A percentile compares a stretch with the other conserved stretches of the same genome.
These are phyloP conservation scores for Drosophila recens DNA, from an alignment of 2,888 invertebrate genomes.

Conservation along the genomic window DNA sequence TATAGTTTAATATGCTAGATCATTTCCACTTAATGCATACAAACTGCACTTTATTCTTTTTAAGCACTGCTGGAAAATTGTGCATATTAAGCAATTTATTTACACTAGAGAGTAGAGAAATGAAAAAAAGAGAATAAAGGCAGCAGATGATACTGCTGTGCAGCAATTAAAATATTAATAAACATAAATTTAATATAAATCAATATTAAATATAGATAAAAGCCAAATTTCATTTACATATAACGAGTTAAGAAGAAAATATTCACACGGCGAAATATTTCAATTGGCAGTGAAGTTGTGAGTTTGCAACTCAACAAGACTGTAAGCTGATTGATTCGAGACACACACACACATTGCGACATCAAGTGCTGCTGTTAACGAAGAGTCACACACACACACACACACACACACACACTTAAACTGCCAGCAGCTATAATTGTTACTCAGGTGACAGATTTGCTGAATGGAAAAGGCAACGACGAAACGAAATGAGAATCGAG, in stretches of 20 bases:
- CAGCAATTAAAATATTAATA: slow-evolving; percentile 24
- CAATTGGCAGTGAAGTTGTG: slow-evolving; percentile 59
- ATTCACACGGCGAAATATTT: slow-evolving; percentile 30
- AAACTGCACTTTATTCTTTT: not conserved
- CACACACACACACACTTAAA: slow-evolving; percentile 68
- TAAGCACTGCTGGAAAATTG: slow-evolving; percentile 4
- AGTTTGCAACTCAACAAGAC: slow-evolving; percentile 47
- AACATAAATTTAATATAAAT: not conserved
- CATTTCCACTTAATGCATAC: too few species aligned
- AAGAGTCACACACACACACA: slow-evolving; percentile 36
- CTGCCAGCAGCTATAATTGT: slow-evolving; percentile 81
- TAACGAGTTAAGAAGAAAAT: not conserved
- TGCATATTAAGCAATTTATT: slow-evolving; percentile 26
- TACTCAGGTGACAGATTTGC: slow-evolving; percentile 82
- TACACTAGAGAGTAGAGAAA: not conserved
- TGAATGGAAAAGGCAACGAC: slow-evolving; percentile 70
- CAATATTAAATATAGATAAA: slow-evolving; percentile 1
- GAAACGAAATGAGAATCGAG: not conserved
- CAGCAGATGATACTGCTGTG: not conserved
- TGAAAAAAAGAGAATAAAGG: not conserved
- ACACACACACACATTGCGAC: slow-evolving; percentile 23
- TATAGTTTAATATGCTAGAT: too few species aligned
- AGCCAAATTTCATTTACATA: slow-evolving; percentile 27
- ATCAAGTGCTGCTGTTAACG: slow-evolving; percentile 68
- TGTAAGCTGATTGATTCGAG: slow-evolving; percentile 71